phyloP scores from a whole-genome alignment of 1,140 invertebrate genomes.

The Camponotus floridanus region DNA sequence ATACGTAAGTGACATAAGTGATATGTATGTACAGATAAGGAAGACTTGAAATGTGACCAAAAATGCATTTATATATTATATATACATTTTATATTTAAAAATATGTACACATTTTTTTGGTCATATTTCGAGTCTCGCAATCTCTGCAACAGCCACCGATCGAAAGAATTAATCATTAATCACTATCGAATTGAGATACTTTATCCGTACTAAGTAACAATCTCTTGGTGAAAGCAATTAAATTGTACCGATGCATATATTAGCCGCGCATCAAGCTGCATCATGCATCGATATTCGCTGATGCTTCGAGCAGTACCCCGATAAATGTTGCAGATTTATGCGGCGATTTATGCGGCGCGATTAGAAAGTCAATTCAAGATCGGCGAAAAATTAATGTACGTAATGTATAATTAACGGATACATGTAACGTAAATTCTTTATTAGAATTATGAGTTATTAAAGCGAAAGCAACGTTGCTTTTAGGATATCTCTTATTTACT shows the following conservation, averaged over 20 bases:
- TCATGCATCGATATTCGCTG: conserved; percentile 54
- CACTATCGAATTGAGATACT: conserved; percentile 7
- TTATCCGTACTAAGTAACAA: conserved; percentile 64
- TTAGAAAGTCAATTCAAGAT: conserved; percentile 53
- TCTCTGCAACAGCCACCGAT: conserved; percentile 53
- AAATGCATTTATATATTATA: background rate
- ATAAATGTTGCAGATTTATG: conserved; percentile 18
- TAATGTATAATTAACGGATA: conserved; percentile 64
- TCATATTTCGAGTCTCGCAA: background rate
- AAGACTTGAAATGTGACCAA: no score
- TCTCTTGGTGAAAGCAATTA: conserved; percentile 71
- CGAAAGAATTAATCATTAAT: conserved; percentile 25
- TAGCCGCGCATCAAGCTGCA: conserved; percentile 43
- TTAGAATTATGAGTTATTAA: conserved; percentile 43
- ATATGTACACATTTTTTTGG: background rate
- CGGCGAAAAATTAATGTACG: conserved; percentile 54
- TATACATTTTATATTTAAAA: background rate
- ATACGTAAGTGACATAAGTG: background rate
- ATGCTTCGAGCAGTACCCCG: conserved; percentile 6
- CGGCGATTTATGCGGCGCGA: background rate
- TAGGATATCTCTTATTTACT: background rate
- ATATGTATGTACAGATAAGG: background rate
- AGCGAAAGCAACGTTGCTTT: conserved; percentile 14
- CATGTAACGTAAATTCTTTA: conserved; percentile 67
- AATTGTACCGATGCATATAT: conserved; percentile 71